phyloP scores from a whole-genome alignment of 92 coral and sea anemone genomes.

The Umimayanthus chanpuru region DNA sequence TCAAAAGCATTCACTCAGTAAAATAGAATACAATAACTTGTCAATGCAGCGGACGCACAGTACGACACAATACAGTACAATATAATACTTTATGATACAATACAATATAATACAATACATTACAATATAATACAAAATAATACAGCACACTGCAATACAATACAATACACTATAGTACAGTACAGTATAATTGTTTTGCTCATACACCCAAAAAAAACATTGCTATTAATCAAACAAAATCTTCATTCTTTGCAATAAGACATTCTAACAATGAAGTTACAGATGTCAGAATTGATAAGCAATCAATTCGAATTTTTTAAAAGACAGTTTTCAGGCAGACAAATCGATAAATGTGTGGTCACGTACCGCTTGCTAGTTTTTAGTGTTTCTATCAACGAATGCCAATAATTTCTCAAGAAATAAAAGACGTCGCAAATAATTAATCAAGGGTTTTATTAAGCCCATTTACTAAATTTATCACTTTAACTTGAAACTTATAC shows the following conservation, averaged over 20 bases:
- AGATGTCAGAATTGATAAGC: background rate
- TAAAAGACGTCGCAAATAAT: background rate
- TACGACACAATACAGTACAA: too few species aligned
- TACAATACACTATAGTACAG: too few species aligned
- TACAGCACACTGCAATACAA: background rate
- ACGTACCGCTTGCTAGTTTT: too few species aligned
- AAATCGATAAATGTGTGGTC: background rate
- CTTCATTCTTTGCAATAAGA: too few species aligned
- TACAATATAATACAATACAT: too few species aligned
- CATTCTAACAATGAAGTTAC: too few species aligned
- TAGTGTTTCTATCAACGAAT: background rate
- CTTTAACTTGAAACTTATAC: background rate
- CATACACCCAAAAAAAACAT: background rate
- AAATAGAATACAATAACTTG: background rate
- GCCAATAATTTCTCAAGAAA: background rate
- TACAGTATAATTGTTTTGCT: background rate
- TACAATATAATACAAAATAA: too few species aligned
- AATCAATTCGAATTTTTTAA: background rate
- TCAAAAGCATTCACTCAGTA: too few species aligned
- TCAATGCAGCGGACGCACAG: background rate
- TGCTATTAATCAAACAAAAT: background rate
- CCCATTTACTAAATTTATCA: background rate
- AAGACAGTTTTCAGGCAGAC: background rate
- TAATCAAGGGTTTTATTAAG: background rate
- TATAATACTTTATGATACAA: background rate